Conservation (phyloP, 2,888 invertebrate genomes). For the Brachycybe producta region DNA sequence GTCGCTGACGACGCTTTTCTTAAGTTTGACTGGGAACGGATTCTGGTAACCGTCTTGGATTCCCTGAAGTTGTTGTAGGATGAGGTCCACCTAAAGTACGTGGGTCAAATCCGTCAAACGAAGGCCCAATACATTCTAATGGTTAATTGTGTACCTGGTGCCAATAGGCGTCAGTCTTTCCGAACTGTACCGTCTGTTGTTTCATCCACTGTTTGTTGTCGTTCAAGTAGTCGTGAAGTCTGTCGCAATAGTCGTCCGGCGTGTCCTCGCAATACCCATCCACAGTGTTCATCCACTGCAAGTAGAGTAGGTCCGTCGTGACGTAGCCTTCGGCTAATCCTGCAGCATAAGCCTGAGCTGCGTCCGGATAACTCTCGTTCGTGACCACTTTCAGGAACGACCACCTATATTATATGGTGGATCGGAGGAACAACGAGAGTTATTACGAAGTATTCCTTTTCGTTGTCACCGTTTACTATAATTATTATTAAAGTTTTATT, state of each 20-base stretch:
- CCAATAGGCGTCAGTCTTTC: slow-evolving; percentile 56
- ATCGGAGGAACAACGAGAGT: too few relatives aligned
- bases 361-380: slow-evolving; percentile 55
- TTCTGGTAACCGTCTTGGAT: slow-evolving; percentile 48
- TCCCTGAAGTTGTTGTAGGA: neutral
- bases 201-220: slow-evolving; percentile 50
- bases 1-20: slow-evolving; percentile 12
- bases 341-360: slow-evolving; percentile 71
- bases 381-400: slow-evolving; percentile 67
- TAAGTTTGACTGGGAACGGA: slow-evolving; percentile 41
- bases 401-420: slow-evolving; percentile 55
- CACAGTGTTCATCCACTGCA: slow-evolving; percentile 61
- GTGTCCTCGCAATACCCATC: slow-evolving; percentile 43
- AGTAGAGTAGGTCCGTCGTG: slow-evolving; percentile 64
- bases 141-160: too few relatives aligned
- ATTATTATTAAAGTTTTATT: neutral
- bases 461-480: neutral
- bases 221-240: slow-evolving; percentile 49
- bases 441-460: neutral
- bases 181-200: slow-evolving; percentile 40
- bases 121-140: too few relatives aligned
- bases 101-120: too few relatives aligned
- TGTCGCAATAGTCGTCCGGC: slow-evolving; percentile 45
- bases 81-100: slow-evolving; percentile 7
- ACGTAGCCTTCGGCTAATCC: slow-evolving; percentile 71